phyloP scores from a whole-genome alignment of 2,113 vertebrate species.

The Danionella cerebrum region DNA sequence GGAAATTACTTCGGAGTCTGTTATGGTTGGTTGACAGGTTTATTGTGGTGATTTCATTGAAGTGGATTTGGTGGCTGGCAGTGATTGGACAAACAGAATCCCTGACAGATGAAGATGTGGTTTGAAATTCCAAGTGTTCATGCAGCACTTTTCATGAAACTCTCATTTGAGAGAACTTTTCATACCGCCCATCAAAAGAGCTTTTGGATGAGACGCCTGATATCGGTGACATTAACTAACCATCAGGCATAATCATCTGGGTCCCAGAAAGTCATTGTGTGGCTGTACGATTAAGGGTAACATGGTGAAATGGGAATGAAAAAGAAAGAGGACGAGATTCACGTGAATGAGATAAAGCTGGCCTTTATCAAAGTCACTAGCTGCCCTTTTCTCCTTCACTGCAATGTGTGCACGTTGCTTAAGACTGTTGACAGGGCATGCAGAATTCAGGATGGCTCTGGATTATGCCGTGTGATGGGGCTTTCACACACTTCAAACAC shows the following conservation, averaged over 20 bases:
- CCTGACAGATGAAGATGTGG: too few species aligned
- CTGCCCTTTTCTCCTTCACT: slow-evolving; percentile 55
- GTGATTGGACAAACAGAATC: too few species aligned
- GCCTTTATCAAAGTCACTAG: slow-evolving; percentile 64
- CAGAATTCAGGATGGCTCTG: slow-evolving; percentile 29
- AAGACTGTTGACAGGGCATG: slow-evolving; percentile 41
- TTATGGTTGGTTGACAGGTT: too few species aligned
- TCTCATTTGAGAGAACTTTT: background rate
- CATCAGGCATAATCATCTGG: background rate
- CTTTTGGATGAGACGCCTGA: background rate
- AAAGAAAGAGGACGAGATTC: slow-evolving; percentile 27
- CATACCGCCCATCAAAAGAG: background rate
- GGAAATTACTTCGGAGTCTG: too few species aligned
- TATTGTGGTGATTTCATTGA: too few species aligned
- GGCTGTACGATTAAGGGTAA: background rate
- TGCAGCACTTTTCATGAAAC: too few species aligned
- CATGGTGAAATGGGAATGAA: background rate
- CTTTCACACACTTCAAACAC: slow-evolving; percentile 33
- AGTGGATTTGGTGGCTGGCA: too few species aligned
- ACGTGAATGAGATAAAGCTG: slow-evolving; percentile 39
- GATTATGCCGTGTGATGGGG: slow-evolving; percentile 36
- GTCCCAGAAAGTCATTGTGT: background rate
- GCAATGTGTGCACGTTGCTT: slow-evolving; percentile 41
- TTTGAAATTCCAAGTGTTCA: too few species aligned
- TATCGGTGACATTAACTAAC: background rate